A percentile compares a stretch with the other conserved stretches of the same genome.
phyloP scores from a whole-genome alignment of 2,888 invertebrate species.

The Pterostichus niger region DNA sequence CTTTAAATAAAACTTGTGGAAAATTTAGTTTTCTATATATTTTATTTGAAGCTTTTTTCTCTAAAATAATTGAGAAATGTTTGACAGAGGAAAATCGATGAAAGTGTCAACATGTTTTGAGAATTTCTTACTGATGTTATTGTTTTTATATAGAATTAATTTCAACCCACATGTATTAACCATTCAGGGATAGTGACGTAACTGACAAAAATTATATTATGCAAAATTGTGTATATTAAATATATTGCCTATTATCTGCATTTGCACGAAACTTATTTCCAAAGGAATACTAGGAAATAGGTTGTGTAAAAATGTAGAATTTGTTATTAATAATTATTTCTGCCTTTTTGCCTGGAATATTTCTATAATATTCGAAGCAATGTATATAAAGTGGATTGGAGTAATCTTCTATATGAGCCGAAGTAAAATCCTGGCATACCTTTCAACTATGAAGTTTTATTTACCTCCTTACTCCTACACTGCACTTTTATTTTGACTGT shows the following conservation, averaged over 20 bases:
- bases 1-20: no score
- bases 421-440: conserved; percentile 44
- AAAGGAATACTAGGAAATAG: not conserved
- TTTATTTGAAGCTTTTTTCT: no score
- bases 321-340: conserved; percentile 65
- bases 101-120: no score
- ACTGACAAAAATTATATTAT: conserved; percentile 34
- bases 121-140: not conserved
- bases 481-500: no score
- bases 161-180: conserved; percentile 40
- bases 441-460: conserved; percentile 16
- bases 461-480: not conserved
- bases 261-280: conserved; percentile 44
- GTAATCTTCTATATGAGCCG: conserved; percentile 63
- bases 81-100: no score
- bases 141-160: conserved; percentile 25
- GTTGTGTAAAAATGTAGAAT: conserved; percentile 57
- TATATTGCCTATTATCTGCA: conserved; percentile 67
- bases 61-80: no score
- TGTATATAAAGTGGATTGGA: conserved; percentile 62
- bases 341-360: conserved; percentile 65
- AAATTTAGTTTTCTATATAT: no score
- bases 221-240: conserved; percentile 48
- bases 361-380: conserved; percentile 62
- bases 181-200: conserved; percentile 60